Percentiles rank a stretch among this genome's conserved stretches.
Conservation (phyloP, 2,797 vertebrate species). For the Mormyrops attenuatus region DNA sequence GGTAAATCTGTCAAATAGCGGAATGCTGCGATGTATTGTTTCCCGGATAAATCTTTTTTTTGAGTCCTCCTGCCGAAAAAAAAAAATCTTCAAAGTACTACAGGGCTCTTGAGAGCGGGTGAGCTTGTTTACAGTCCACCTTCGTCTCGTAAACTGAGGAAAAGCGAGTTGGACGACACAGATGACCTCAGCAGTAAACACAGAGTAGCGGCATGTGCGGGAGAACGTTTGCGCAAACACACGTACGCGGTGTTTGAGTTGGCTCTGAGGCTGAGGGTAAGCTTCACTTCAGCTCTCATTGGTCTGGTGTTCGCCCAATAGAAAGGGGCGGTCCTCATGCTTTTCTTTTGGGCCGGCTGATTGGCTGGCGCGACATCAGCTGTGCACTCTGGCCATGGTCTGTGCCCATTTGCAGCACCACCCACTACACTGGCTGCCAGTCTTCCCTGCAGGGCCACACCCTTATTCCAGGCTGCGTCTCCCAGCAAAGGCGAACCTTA, state of each 20-base stretch:
- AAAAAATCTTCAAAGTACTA: neutral
- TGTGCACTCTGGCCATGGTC: slow-evolving; percentile 3
- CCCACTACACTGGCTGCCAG: neutral
- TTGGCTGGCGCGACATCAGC: neutral
- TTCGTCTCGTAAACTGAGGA: neutral
- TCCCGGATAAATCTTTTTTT: neutral
- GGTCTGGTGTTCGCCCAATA: neutral
- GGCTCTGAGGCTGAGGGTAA: neutral
- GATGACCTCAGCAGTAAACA: neutral
- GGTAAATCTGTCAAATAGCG: neutral
- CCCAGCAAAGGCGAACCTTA: neutral
- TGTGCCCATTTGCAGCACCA: neutral
- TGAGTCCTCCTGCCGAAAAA: neutral
- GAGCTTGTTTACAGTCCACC: neutral
- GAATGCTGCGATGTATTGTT: neutral
- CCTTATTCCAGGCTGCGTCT: neutral
- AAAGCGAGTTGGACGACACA: neutral
- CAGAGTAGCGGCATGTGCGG: neutral
- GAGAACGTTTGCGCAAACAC: neutral
- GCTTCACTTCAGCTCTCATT: neutral
- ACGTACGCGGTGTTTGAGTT: neutral
- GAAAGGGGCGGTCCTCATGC: neutral
- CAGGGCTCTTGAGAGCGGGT: neutral
- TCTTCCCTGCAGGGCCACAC: neutral
- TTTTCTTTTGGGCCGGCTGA: neutral